phyloP scores from a whole-genome alignment of 2,113 vertebrate genomes.

The Malaclemys terrapin region DNA sequence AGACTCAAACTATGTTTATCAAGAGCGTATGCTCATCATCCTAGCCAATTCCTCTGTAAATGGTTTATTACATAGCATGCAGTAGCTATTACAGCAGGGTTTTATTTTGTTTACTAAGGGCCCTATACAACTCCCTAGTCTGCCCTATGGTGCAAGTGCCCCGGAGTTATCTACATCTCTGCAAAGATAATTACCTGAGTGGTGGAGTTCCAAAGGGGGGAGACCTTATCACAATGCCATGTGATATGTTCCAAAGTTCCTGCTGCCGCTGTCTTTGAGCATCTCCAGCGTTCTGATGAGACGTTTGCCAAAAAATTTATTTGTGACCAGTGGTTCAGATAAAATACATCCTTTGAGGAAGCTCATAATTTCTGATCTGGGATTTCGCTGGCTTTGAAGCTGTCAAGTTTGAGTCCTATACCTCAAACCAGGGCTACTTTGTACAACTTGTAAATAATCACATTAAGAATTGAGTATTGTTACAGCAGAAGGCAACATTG shows the following conservation, averaged over 20 bases:
- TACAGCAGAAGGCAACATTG: not conserved
- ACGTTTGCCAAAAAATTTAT: fast-evolving
- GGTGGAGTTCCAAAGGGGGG: too few species aligned
- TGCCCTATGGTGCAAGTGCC: fast-evolving
- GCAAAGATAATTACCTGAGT: fast-evolving
- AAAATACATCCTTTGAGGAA: not conserved
- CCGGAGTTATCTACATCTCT: fast-evolving
- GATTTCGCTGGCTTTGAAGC: not conserved
- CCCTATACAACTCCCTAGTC: not conserved
- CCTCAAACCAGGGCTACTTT: not conserved
- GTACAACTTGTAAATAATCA: fast-evolving
- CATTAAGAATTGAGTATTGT: not conserved
- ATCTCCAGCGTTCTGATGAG: not conserved
- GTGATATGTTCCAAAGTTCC: not conserved
- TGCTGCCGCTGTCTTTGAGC: not conserved
- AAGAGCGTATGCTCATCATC: not conserved
- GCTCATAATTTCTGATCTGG: not conserved
- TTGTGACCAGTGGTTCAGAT: not conserved
- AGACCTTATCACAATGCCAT: not conserved
- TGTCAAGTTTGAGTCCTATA: not conserved
- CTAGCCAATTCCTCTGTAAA: not conserved
- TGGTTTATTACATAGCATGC: not conserved
- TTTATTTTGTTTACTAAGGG: not conserved
- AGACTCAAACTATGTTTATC: fast-evolving
- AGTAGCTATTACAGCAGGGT: not conserved